A percentile compares a stretch with the other conserved stretches of the same genome.
phyloP scores from a whole-genome alignment of 2,888 invertebrate genomes.

The Mimachlamys varia region DNA sequence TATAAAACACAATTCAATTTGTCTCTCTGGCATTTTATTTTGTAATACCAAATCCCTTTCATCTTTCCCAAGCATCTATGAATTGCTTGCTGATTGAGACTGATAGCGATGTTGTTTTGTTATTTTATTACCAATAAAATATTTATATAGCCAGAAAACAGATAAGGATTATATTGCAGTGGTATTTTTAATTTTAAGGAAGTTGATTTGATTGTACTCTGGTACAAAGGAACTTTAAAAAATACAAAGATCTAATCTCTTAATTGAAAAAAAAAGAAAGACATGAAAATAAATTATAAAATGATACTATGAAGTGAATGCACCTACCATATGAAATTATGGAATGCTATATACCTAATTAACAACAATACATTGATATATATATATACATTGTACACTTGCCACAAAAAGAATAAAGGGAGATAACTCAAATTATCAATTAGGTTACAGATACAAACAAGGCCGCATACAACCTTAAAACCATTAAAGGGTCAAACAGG shows the following conservation, averaged over 20 bases:
- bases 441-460: neutral
- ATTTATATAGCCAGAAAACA: neutral
- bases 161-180: neutral
- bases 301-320: neutral
- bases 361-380: neutral
- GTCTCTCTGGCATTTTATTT: neutral
- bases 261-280: neutral
- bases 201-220: neutral
- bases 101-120: neutral
- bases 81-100: neutral
- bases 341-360: no score
- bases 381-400: neutral
- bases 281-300: neutral
- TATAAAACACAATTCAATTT: neutral
- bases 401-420: neutral
- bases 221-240: neutral
- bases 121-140: neutral
- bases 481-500: no score
- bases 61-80: neutral
- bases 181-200: neutral
- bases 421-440: conserved; percentile 10
- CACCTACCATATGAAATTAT: no score
- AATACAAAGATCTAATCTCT: neutral
- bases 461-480: neutral
- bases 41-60: neutral